Evolutionary conservation across 2,888 invertebrate species (phyloP), one percentile per base, ranked within the genome.

Genomic region (Chironomus tentans): DNA sequence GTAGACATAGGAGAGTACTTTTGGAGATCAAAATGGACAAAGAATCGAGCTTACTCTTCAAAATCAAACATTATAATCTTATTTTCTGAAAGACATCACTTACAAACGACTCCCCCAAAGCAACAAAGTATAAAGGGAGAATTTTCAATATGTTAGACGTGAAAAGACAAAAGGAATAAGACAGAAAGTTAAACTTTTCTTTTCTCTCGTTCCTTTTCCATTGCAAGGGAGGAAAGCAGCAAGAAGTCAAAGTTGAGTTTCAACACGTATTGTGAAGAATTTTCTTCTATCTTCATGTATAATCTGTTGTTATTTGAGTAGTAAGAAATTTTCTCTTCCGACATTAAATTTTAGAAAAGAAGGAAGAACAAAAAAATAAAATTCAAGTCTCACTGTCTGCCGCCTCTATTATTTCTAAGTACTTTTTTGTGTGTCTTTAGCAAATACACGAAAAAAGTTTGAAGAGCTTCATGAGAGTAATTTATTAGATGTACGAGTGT

Each of bases 371-470:
- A 15, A 7, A 18, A 56, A 18, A 56, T 10, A 1, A n/a, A n/a
- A 24, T 65, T 65, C 65, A 22, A 65, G 65, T 24, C 22, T 7
- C 56, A 56, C 15, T 65, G 65, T 65, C 65, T 65, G 65, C 65
- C 21, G 65, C 65, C 65, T 65, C 24, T 24, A 21, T 65, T 50
- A n/a, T 50, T 15, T 50, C 50, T n/a, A 50, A n/a, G 50, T 50
- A 15, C 15, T n/a, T 50, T n/a, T n/a, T 18, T 56, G 56, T 56
- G 28, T 74, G 74, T 68, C 74, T 74, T 21, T 18, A 21, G 24
- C 68, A 74, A 47, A 68, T 72, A 73, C 56, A 74, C 46, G 62
- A 13, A 68, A 74, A 73, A 74, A 61, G 28, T 73, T 73, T 68
- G 21, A 46, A 21, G 24, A 74, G 68, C 47, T 18, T 22, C 21